Evolutionary conservation across 2,888 invertebrate species (phyloP).

Genomic region (Odontocolon sp.): DNA sequence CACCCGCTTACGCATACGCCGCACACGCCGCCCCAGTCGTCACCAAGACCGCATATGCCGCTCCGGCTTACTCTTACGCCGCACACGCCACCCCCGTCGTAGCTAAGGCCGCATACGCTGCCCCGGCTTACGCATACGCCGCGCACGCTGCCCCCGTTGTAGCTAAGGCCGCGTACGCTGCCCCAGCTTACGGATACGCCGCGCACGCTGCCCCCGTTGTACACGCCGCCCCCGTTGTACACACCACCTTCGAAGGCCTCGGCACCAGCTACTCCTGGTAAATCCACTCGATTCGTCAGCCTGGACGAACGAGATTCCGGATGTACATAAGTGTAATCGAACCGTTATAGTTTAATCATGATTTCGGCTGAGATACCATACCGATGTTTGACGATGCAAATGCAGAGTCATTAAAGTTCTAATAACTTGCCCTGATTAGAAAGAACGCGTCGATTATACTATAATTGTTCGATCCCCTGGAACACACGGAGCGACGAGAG

Average conservation of each 20-base stretch:
- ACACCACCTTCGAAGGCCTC: slow-evolving; percentile 68
- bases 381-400: background rate
- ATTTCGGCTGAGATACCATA: background rate
- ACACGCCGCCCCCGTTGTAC: slow-evolving; percentile 63
- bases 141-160: slow-evolving; percentile 51
- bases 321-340: background rate
- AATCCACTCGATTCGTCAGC: slow-evolving; percentile 58
- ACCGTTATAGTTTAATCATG: background rate
- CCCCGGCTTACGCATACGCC: slow-evolving; percentile 50
- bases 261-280: slow-evolving; percentile 73
- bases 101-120: slow-evolving; percentile 39
- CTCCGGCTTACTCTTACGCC: slow-evolving; percentile 52
- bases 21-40: slow-evolving; percentile 54
- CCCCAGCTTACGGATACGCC: slow-evolving; percentile 52
- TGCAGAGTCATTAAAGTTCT: background rate
- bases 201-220: slow-evolving; percentile 59
- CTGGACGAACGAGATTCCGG: background rate
- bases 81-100: slow-evolving; percentile 52
- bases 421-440: background rate
- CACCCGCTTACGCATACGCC: slow-evolving; percentile 54
- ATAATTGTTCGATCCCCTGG: background rate
- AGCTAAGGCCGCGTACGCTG: slow-evolving; percentile 55
- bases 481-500: background rate
- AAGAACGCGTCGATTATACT: background rate
- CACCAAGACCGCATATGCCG: slow-evolving; percentile 41